Evolutionary conservation across 2,888 invertebrate species (phyloP).

Genomic region (Miltochrista miniata): DNA sequence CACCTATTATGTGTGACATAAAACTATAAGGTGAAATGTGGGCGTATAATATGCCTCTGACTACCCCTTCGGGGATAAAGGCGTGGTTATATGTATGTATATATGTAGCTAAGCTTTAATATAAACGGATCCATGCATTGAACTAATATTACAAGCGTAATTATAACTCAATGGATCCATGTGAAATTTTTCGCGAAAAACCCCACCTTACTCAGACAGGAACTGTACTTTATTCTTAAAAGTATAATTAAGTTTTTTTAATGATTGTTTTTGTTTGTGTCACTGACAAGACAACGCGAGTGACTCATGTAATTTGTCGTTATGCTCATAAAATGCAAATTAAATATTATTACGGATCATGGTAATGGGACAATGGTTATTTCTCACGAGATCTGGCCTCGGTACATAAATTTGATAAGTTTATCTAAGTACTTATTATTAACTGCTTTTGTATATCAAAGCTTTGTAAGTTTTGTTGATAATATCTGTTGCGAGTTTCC

Average conservation of each 20-base stretch:
- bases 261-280: conserved; percentile 28
- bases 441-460: conserved; percentile 9
- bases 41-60: too few relatives aligned
- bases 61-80: too few relatives aligned
- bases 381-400: conserved; percentile 45
- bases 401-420: conserved; percentile 29
- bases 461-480: neutral
- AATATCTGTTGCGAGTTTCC: neutral
- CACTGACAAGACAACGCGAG: conserved; percentile 12
- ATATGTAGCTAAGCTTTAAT: neutral
- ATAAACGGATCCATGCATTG: conserved; percentile 3
- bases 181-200: conserved; percentile 5
- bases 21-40: too few relatives aligned
- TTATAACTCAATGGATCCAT: too few relatives aligned
- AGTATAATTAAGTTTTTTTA: conserved; percentile 8
- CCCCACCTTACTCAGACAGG: conserved; percentile 5
- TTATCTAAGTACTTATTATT: conserved; percentile 8
- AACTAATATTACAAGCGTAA: too few relatives aligned
- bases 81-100: neutral
- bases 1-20: too few relatives aligned
- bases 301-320: conserved; percentile 37
- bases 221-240: conserved; percentile 1
- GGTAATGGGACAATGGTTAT: conserved; percentile 39
- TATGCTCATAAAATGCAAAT: conserved; percentile 32
- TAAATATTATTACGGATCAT: conserved; percentile 34